A percentile compares a stretch with the other conserved stretches of the same genome.
phyloP scores from a whole-genome alignment of 2,888 invertebrate species.

The Oasisia sp. region DNA sequence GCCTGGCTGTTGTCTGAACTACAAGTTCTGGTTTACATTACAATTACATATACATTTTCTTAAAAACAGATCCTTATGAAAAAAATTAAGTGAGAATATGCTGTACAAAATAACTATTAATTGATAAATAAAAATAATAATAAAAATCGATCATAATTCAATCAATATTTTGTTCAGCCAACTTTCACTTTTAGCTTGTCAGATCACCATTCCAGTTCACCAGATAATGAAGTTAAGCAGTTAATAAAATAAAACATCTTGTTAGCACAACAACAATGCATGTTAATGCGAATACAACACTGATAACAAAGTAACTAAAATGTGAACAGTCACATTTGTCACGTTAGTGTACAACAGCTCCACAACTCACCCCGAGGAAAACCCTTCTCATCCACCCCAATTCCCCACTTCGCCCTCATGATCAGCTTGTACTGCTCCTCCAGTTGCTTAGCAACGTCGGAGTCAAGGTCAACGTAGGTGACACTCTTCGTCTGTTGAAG shows the following conservation, averaged over 20 bases:
- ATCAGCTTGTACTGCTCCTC: slow-evolving; percentile 34
- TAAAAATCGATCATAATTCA: no score
- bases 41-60: neutral
- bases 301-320: no score
- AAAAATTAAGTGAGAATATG: no score
- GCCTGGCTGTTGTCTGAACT: neutral
- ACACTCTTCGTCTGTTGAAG: neutral
- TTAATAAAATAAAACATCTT: neutral
- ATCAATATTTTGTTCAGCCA: no score
- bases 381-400: neutral
- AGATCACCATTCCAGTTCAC: no score
- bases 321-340: neutral
- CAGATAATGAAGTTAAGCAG: no score
- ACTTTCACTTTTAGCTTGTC: no score
- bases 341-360: neutral
- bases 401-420: slow-evolving; percentile 28
- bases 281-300: no score
- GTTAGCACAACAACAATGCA: neutral
- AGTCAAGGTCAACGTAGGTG: slow-evolving; percentile 30
- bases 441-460: slow-evolving; percentile 32
- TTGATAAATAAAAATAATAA: no score
- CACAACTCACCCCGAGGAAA: neutral
- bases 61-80: neutral
- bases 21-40: neutral
- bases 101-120: no score